Base-by-base conservation (phyloP, 1,140 invertebrate species). In the Lasioglossum albipes region DNA sequence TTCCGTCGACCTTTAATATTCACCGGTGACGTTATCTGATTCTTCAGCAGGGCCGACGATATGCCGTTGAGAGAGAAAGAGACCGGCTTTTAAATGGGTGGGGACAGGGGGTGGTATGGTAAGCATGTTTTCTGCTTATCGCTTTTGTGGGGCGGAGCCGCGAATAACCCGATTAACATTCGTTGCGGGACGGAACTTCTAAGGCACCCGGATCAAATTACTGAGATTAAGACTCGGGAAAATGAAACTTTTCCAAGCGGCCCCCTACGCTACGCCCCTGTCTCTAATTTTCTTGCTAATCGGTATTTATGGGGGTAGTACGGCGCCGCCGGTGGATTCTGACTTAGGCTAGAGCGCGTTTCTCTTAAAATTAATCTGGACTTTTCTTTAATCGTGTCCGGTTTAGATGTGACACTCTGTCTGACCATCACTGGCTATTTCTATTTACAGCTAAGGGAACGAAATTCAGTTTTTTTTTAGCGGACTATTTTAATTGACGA, bases 161-260 rank as follows among this genome's bases (percentile, higher is more conserved):
- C 70, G 77, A 66, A 79, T 71, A 79, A 73, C 70, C 61, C 64
- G 78, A 80, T 80, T 75, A 68, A 75, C 78, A 52, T 75, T 75
- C 52, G 64, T 59, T 74, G 70, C 77, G 36, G 77, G 27, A 61
- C 52, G 54, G 18, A 74, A 79, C 71, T 65, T 65, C 61, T 41
- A 45, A 42, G n/a, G 52, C 16, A 10, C 2, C 16, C 42, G 65
- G 72, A 75, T 80, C 64, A 75, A 80, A 80, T 80, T 67, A 75
- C 78, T 67, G 64, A 67, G 78, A 80, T 80, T 80, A 80, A 80
- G 72, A 80, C 64, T 16, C 9, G 52, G 64, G 72, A 68, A 52
- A 80, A 80, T 80, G 75, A 75, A 80, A 75, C 52, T 80, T 79
- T 79, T 66, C 69, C 45, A 4, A 42, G 2, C 22, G n/a, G n/a